Evolutionary conservation across 2,888 invertebrate species (phyloP).

Genomic region (Ecdyonurus torrentis): DNA sequence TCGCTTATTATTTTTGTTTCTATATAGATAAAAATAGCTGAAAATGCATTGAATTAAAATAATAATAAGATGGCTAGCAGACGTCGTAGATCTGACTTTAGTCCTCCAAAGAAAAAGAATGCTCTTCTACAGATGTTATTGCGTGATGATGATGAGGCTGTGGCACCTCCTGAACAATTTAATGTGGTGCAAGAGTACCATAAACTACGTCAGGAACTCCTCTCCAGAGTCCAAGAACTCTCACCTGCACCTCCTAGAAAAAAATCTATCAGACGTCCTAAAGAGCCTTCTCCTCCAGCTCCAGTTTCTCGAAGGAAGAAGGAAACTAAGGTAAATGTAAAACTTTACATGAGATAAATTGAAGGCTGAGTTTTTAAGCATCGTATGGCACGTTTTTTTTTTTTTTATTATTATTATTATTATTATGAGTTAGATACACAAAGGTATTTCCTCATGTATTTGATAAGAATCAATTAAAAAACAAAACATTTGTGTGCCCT

Average conservation of each 20-base stretch:
- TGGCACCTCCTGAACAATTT: not conserved
- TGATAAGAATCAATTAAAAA: too few relatives aligned
- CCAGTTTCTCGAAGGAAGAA: not conserved
- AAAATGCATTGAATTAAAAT: too few relatives aligned
- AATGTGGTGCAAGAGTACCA: slow-evolving; percentile 1
- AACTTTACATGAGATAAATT: too few relatives aligned
- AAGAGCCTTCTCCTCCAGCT: not conserved
- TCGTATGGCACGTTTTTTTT: too few relatives aligned
- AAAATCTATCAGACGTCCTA: not conserved
- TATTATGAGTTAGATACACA: not conserved
- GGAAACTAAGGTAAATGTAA: not conserved
- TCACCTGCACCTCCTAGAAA: not conserved
- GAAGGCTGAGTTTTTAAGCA: too few relatives aligned
- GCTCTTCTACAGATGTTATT: not conserved
- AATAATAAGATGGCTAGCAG: not conserved
- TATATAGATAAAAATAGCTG: too few relatives aligned
- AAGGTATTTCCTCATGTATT: too few relatives aligned
- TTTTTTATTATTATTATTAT: not conserved
- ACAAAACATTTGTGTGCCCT: too few relatives aligned
- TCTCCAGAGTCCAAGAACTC: not conserved
- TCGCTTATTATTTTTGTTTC: too few relatives aligned
- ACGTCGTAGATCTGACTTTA: not conserved
- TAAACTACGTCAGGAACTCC: not conserved
- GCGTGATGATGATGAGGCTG: not conserved
- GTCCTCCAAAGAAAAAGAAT: not conserved